A percentile compares a stretch with the other conserved stretches of the same genome.
Conservation (phyloP, 2,113 vertebrate genomes). For the Hucho hucho region DNA sequence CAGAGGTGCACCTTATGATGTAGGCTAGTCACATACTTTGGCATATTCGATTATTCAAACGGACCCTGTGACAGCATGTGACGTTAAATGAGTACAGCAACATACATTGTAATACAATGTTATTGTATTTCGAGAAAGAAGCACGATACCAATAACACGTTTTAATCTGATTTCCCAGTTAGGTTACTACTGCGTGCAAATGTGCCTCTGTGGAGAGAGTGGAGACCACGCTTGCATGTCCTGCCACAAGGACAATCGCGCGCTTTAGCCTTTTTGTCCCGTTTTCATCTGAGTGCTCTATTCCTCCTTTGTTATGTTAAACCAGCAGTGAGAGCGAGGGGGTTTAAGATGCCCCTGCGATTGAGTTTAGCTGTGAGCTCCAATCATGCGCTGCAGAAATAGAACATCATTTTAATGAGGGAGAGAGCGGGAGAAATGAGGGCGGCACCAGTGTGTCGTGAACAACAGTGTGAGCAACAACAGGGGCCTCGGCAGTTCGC, state of each 20-base stretch:
- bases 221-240: slow-evolving; percentile 36
- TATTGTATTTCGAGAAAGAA: slow-evolving; percentile 12
- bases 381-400: slow-evolving; percentile 40
- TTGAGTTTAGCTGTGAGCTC: slow-evolving; percentile 30
- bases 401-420: slow-evolving; percentile 49
- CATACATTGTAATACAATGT: slow-evolving; percentile 15
- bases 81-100: slow-evolving; percentile 23
- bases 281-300: slow-evolving; percentile 30
- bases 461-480: no score
- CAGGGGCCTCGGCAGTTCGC: no score
- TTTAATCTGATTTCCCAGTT: slow-evolving; percentile 32
- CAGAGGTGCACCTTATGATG: slow-evolving; percentile 23
- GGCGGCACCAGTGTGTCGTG: no score
- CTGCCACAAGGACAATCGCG: slow-evolving; percentile 48
- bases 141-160: slow-evolving; percentile 22
- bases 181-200: not conserved
- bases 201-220: slow-evolving; percentile 10
- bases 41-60: slow-evolving; percentile 31
- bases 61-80: slow-evolving; percentile 25
- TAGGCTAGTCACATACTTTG: slow-evolving; percentile 3
- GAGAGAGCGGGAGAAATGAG: slow-evolving; percentile 1
- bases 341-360: slow-evolving; percentile 35
- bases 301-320: slow-evolving; percentile 57
- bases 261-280: slow-evolving; percentile 44
- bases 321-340: slow-evolving; percentile 25